These are phyloP conservation scores for Pantelozetes paolii DNA, from an alignment of 2,888 invertebrate genomes.

Conservation along the genomic window DNA sequence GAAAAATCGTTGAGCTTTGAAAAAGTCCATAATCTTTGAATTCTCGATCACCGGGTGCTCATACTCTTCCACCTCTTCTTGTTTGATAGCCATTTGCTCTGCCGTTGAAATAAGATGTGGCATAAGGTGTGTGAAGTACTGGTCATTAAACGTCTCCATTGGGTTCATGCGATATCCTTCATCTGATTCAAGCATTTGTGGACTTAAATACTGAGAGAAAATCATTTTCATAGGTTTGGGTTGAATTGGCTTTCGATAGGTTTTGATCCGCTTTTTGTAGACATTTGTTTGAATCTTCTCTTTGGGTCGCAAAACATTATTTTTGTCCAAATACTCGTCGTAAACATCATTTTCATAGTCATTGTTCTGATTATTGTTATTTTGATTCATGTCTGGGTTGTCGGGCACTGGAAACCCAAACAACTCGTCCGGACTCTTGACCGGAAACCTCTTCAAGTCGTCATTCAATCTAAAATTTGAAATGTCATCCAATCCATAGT, in stretches of 20 bases:
- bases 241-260: not conserved
- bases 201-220: conserved; percentile 7
- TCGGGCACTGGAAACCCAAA: conserved; percentile 3
- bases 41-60: not conserved
- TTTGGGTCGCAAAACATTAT: not conserved
- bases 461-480: not conserved
- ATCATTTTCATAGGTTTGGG: conserved; percentile 21
- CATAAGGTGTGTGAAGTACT: not conserved
- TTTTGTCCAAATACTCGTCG: conserved; percentile 1
- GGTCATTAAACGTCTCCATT: not conserved
- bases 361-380: not conserved
- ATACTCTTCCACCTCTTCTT: not conserved
- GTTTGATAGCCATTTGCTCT: conserved; percentile 13
- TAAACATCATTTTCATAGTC: not conserved
- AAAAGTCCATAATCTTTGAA: not conserved
- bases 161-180: conserved; percentile 3
- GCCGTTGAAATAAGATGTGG: conserved; percentile 2
- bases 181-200: not conserved
- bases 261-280: not conserved
- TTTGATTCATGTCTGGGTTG: not conserved
- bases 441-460: not conserved
- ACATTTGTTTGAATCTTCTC: not conserved
- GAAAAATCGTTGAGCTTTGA: not conserved
- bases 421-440: conserved; percentile 28
- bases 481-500: conserved; percentile 5